Evolutionary conservation across 1,140 invertebrate species (phyloP).

Genomic region (Pogonognathellus flavescens): DNA sequence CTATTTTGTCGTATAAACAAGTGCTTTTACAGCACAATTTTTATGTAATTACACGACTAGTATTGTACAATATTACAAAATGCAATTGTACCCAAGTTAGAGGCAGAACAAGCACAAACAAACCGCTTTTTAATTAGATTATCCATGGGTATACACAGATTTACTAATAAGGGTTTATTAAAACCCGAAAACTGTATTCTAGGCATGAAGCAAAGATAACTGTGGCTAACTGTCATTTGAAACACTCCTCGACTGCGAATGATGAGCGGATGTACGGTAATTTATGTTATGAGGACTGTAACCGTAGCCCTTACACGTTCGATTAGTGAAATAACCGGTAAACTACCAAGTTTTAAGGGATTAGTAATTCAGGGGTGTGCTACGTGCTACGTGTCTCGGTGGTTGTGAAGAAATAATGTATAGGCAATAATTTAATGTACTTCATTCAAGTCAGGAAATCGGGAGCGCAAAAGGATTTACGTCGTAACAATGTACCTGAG

Average conservation of each 20-base stretch:
- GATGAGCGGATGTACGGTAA: constrained; percentile 39
- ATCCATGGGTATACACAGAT: too few relatives aligned
- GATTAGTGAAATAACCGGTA: constrained; percentile 29
- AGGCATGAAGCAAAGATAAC: too few relatives aligned
- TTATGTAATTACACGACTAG: too few relatives aligned
- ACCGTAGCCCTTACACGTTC: background rate
- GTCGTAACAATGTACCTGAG: constrained; percentile 23
- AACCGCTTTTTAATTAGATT: too few relatives aligned
- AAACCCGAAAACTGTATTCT: too few relatives aligned
- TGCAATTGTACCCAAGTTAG: too few relatives aligned
- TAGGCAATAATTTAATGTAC: background rate
- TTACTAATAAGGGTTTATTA: too few relatives aligned
- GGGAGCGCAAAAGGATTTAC: constrained; percentile 34
- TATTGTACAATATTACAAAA: too few relatives aligned
- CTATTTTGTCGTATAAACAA: too few relatives aligned
- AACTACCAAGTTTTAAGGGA: background rate
- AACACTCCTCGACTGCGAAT: background rate
- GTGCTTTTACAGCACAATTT: too few relatives aligned
- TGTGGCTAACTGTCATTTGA: too few relatives aligned
- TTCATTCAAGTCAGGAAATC: constrained; percentile 26
- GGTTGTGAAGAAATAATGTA: background rate
- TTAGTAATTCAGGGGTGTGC: constrained; percentile 16
- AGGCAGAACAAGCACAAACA: too few relatives aligned
- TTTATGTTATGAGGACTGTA: constrained; percentile 10
- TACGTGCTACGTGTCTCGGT: background rate